phyloP scores from a whole-genome alignment of 2,113 vertebrate genomes.

The Candoia aspera region DNA sequence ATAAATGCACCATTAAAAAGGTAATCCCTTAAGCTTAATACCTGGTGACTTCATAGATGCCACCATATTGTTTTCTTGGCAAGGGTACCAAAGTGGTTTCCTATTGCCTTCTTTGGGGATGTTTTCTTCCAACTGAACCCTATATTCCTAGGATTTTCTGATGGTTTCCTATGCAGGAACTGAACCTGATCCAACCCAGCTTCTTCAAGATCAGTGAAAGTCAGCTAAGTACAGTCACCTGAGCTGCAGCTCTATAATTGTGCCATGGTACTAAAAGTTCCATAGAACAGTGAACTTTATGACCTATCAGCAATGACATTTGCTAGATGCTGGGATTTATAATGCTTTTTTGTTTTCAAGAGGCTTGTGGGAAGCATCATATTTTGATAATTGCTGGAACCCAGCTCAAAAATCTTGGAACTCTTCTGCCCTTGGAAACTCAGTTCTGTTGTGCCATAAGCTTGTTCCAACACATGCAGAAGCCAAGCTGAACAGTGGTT shows the following conservation, averaged over 20 bases:
- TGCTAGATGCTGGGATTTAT: slow-evolving; percentile 32
- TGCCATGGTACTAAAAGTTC: neutral
- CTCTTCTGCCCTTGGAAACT: slow-evolving; percentile 31
- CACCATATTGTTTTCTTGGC: neutral
- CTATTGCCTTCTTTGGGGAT: neutral
- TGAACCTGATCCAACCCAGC: neutral
- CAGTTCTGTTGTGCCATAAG: neutral
- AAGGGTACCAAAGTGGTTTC: neutral
- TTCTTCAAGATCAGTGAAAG: neutral
- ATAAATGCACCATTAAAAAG: neutral
- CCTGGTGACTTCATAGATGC: neutral
- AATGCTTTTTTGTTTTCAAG: neutral
- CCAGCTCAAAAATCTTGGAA: neutral
- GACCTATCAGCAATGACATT: slow-evolving; percentile 40
- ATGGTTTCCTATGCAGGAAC: neutral
- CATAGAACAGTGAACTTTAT: slow-evolving; percentile 10
- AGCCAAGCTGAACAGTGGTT: neutral
- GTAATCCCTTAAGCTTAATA: neutral
- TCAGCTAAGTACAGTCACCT: neutral
- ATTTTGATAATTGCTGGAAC: slow-evolving; percentile 45
- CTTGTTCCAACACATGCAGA: neutral
- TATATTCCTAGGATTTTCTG: neutral
- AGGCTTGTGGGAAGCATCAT: slow-evolving; percentile 31
- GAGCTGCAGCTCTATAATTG: neutral
- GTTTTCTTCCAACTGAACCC: neutral